phyloP scores from a whole-genome alignment of 2,113 vertebrate species.

The Sander lucioperca region DNA sequence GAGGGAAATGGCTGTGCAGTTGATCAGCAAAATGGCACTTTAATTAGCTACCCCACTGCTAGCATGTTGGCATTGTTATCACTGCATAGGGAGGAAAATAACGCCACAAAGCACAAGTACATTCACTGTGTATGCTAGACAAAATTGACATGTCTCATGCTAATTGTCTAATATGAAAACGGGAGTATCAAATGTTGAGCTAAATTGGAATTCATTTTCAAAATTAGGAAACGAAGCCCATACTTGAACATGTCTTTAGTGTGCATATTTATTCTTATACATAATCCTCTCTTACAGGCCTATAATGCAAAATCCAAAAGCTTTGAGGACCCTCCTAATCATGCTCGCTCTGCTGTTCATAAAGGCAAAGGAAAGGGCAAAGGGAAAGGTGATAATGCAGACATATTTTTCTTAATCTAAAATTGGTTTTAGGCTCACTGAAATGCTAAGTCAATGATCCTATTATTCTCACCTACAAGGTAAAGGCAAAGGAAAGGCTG shows the following conservation, averaged over 20 bases:
- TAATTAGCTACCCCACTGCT: no score
- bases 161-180: neutral
- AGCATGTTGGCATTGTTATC: neutral
- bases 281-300: conserved; percentile 81
- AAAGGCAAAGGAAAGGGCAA: conserved; percentile 98
- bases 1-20: no score
- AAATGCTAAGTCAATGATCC: neutral
- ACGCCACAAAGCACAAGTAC: neutral
- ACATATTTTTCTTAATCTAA: neutral
- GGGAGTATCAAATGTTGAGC: neutral
- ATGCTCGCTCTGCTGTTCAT: conserved; percentile 89
- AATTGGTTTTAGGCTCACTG: neutral
- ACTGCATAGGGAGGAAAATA: neutral
- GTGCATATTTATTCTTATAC: neutral
- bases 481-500: conserved; percentile 88
- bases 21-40: no score
- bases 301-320: conserved; percentile 93
- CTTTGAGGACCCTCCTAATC: conserved; percentile 97
- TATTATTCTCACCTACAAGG: conserved; percentile 72
- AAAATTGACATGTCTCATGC: neutral
- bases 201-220: neutral
- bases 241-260: neutral
- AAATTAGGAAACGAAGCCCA: neutral
- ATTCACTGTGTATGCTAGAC: neutral
- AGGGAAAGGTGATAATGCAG: conserved; percentile 89